Conservation (phyloP, 2,888 invertebrate species). For the Mesorhabditis belari region DNA sequence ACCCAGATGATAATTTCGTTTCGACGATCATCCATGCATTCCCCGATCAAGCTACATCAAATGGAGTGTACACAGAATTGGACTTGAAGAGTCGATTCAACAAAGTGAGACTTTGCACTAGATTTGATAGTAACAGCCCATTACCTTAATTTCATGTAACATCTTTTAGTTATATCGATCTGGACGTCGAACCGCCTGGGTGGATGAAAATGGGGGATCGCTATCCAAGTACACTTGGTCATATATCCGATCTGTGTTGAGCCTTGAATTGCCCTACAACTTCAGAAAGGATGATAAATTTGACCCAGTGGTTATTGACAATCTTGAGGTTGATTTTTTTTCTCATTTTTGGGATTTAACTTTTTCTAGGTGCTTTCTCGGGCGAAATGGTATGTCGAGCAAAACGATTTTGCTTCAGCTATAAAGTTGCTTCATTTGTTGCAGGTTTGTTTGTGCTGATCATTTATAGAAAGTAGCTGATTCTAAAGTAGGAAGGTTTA, state of each 20-base stretch:
- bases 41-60: slow-evolving; percentile 68
- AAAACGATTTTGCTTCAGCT: slow-evolving; percentile 76
- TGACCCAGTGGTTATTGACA: slow-evolving; percentile 63
- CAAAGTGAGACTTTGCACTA: slow-evolving; percentile 54
- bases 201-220: slow-evolving; percentile 76
- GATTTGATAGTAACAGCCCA: slow-evolving; percentile 11
- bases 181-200: slow-evolving; percentile 75
- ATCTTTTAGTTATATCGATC: slow-evolving; percentile 54
- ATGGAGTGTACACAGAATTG: slow-evolving; percentile 82
- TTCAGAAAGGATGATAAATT: slow-evolving; percentile 69
- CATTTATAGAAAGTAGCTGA: slow-evolving; percentile 49
- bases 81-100: slow-evolving; percentile 74
- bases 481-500: not conserved
- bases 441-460: not conserved
- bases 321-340: slow-evolving; percentile 20
- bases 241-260: slow-evolving; percentile 78
- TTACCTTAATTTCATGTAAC: too few species aligned
- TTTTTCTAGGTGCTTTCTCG: slow-evolving; percentile 69
- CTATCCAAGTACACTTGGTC: slow-evolving; percentile 43
- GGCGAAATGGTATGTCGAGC: slow-evolving; percentile 76
- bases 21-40: slow-evolving; percentile 68
- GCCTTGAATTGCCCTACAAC: slow-evolving; percentile 59
- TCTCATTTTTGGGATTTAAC: not conserved
- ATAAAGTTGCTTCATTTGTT: slow-evolving; percentile 70
- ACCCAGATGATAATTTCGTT: slow-evolving; percentile 72